Evolutionary conservation across 2,797 vertebrate species (phyloP), one percentile per base, ranked within the genome.

Genomic region (Ciconia nigra): DNA sequence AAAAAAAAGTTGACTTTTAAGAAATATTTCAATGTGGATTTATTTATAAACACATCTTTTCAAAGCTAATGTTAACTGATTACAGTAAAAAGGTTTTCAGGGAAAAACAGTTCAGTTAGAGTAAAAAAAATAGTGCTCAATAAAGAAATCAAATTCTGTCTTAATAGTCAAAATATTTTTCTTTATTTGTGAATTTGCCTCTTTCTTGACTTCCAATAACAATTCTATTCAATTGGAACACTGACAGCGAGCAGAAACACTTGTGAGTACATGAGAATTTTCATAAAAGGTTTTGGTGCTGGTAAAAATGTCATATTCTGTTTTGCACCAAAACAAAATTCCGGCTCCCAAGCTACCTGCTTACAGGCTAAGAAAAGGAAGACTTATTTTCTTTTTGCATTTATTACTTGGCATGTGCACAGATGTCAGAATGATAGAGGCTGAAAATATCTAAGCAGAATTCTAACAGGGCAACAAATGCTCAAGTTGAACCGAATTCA

Each of bases 41-140:
- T 83, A 91, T 73, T 95, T 89, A 96, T 49, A 95, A 96, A 92
- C 42, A 80, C 24, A 87, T 83, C 11, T 91, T 93, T 89, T 86
- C 66, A 92, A 94, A 96, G 37, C 39, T 70, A 85, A 73, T 29
- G 33, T 76, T 88, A 93, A 81, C 5, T 25, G 37, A 63, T 55
- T 89, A 82, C 13, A 95, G 28, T 42, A 91, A 90, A 85, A 29
- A 15, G 4, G 55, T 58, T 74, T 62, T 65, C 62, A 84, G 21
- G 19, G 26, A 90, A 84, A 92, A 90, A 6, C 31, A 73, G 33
- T 28, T 74, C 52, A n/a, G 25, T 41, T 58, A 77, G 15, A 65
- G 8, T 37, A 22, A 72, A 63, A 67, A 51, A 25, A 63, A 52
- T 1, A 20, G 8, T 24, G 19, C 22, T 66, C 22, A 72, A 31